Evolutionary conservation across 1,140 invertebrate genomes (phyloP).

Genomic region (Pseudomyrmex cubaensis): DNA sequence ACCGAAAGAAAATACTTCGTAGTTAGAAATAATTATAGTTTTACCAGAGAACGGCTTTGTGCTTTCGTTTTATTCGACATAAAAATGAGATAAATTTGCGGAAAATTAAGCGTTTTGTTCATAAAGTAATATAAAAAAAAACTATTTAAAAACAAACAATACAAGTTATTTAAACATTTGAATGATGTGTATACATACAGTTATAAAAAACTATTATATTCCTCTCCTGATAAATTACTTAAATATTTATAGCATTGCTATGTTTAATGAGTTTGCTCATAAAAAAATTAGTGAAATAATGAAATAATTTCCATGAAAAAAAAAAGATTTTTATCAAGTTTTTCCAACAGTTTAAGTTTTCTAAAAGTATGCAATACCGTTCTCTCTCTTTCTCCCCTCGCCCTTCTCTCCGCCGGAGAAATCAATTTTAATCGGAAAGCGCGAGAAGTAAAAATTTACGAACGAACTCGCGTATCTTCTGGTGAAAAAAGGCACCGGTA

Average conservation of each 20-base stretch:
- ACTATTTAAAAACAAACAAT: too few species aligned
- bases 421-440: constrained; percentile 61
- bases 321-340: neutral
- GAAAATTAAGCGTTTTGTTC: constrained; percentile 42
- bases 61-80: constrained; percentile 23
- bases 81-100: constrained; percentile 32
- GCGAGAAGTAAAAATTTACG: constrained; percentile 55
- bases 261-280: too few species aligned
- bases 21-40: constrained; percentile 53
- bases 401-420: constrained; percentile 9
- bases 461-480: constrained; percentile 44
- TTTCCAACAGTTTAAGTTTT: neutral
- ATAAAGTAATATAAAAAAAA: constrained; percentile 24
- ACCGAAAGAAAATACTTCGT: constrained; percentile 23
- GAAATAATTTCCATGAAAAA: too few species aligned
- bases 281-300: too few species aligned
- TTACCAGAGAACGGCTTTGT: constrained; percentile 18
- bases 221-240: too few species aligned
- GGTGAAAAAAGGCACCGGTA: constrained; percentile 39
- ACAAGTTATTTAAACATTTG: neutral
- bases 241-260: too few species aligned
- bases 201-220: neutral
- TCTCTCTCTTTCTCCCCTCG: neutral
- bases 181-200: neutral
- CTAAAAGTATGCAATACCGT: neutral